Evolutionary conservation across 1,140 invertebrate species (phyloP), one percentile per base, ranked within the genome.

Genomic region (Galleria mellonella): DNA sequence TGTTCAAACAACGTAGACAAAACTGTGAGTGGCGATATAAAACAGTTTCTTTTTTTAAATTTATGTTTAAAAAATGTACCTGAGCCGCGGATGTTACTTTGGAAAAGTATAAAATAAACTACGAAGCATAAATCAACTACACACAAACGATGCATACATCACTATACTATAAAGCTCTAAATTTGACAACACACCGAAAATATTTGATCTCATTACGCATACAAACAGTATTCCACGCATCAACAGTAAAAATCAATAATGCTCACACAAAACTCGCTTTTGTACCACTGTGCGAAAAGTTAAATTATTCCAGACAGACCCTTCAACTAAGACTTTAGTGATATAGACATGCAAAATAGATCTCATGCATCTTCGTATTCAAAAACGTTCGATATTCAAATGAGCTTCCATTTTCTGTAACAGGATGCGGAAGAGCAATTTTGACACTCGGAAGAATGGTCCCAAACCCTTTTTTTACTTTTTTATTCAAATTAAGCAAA

Each of bases 151-250:
- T 29, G 65, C 56, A 68, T 72, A 70, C 48, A 73, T 78, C 66
- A 70, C 9, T 47, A 52, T 12, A 59, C 59, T 37, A 72, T 69
- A 72, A 65, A 59, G 69, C 59, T 72, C 57, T 49, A 72, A 74
- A 73, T 77, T 72, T 84, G 81, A 84, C 76, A 79, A 45, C 55
- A 37, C 13, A 70, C 71, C 69, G 65, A 81, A 81, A 84, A 84
- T 77, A 84, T 83, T 81, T 79, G 67, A 83, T 75, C 76, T 75
- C 76, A 83, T 83, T 84, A 84, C 64, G 48, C 49, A 77, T 79
- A 77, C 67, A 76, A 63, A 45, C 55, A 48, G 51, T 48, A 52
- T 43, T 40, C 48, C 32, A 62, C 54, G 55, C 48, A 64, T 55
- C 51, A 46, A 51, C 47, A 49, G 52, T 50, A 55, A 59, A 66